Base-by-base conservation (phyloP, 2,797 vertebrate species). In the Emydoidea blandingii region DNA sequence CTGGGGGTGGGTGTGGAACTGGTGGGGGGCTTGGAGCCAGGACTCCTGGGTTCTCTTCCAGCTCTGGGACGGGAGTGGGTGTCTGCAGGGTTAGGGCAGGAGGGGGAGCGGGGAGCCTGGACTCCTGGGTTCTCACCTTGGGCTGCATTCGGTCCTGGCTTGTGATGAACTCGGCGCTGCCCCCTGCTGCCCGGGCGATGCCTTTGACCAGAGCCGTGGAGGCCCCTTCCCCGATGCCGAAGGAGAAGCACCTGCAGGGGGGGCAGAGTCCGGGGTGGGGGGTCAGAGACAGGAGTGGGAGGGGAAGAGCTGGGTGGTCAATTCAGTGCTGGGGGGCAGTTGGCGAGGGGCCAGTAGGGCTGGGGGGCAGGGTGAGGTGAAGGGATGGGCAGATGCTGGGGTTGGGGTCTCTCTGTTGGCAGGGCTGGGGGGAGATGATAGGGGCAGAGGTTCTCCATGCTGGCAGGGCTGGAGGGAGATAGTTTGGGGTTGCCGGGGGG, bases 201-300 rank as follows among this genome's bases (percentile, higher is more conserved):
- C 90, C 90, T 72, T 81, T 85, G 84, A 87, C 56, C 23, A 87
- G 74, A n/a, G 41, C 84, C 9, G 85, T 98, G 93, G 98, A 99
- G 92, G 98, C 98, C 4, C 99, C 99, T 98, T 98, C 98, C n/a
- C 99, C 99, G 81, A 99, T 99, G 57, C 99, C 99, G 94, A 99
- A 99, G 14, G 99, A 98, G 95, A 99, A 99, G 94, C 99, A 99
- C 91, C 99, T 99, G 91, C 3, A 86, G 88, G 79, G 62, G 6
- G 5, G 18, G 5, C 16, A 50, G 53, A 34, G 68, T 31, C 41
- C 2, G 8, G 21, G 19, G 53, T 21, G 49, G 12, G 12, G 49
- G 12, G 19, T 37, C 5, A 12, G 65, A 37, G 65, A 31, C 29
- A 12, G 65, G 19, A 37, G 19, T 19, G 25, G 41, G 98, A 98